Percentiles rank a stretch among this genome's conserved stretches.
Evolutionary conservation across 2,113 vertebrate species (phyloP).

Genomic region (Turnix velox): DNA sequence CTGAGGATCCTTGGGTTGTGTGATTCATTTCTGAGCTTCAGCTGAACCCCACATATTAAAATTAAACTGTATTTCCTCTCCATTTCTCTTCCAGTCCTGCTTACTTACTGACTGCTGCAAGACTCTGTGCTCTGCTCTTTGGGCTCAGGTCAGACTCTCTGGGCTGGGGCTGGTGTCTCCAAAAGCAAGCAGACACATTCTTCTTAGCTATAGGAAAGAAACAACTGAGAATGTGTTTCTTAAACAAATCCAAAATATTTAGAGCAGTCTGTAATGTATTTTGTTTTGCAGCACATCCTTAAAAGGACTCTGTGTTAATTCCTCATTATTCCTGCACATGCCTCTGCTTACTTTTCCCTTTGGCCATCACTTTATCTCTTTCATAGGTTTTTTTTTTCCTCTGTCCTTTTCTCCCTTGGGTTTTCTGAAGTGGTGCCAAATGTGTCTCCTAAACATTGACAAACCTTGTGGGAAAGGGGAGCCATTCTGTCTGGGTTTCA

Average conservation of each 20-base stretch:
- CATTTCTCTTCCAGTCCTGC: neutral
- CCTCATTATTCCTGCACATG: neutral
- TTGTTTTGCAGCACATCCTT: conserved; percentile 34
- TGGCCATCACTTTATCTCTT: neutral
- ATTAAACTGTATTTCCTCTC: neutral
- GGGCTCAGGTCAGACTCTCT: neutral
- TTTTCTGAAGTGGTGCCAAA: neutral
- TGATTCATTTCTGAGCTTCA: neutral
- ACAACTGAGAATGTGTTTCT: neutral
- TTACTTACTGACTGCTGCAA: neutral
- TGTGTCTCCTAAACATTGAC: neutral
- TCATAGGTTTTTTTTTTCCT: neutral
- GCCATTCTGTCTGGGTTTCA: fast-evolving
- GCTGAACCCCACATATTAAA: neutral
- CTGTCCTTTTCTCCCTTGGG: neutral
- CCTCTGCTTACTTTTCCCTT: neutral
- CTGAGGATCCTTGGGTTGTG: neutral
- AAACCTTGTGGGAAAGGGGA: neutral
- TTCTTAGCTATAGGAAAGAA: neutral
- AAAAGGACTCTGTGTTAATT: conserved; percentile 29
- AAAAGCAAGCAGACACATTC: neutral
- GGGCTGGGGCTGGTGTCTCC: neutral
- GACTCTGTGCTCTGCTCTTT: neutral
- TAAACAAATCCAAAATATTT: conserved; percentile 29
- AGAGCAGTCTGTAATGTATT: neutral